A percentile compares a stretch with the other conserved stretches of the same genome.
phyloP scores from a whole-genome alignment of 2,113 vertebrate species.

The Hippocampus barbouri region DNA sequence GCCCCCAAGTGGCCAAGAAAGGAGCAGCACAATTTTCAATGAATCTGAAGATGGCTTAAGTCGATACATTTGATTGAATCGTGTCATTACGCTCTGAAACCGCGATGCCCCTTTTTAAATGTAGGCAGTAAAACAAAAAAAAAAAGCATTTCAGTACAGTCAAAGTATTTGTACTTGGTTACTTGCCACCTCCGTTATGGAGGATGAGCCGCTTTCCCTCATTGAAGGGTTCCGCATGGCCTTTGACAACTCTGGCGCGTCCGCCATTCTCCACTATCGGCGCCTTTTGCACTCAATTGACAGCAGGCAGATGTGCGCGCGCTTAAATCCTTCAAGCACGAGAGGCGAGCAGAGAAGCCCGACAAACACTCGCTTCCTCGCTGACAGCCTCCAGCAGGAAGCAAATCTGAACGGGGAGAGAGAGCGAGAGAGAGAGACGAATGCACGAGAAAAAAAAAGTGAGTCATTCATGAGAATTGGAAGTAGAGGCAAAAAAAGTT shows the following conservation, averaged over 20 bases:
- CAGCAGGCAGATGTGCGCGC: slow-evolving; percentile 41
- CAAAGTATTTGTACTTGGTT: not conserved
- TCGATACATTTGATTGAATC: too few species aligned
- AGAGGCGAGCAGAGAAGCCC: slow-evolving; percentile 4
- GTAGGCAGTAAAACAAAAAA: not conserved
- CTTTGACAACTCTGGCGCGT: slow-evolving; percentile 56
- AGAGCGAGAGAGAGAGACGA: not conserved
- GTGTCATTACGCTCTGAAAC: too few species aligned
- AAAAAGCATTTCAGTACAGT: not conserved
- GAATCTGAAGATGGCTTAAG: too few species aligned
- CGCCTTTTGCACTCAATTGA: slow-evolving; percentile 46
- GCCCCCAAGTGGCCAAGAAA: too few species aligned
- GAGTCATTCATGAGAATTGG: not conserved
- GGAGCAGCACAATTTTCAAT: too few species aligned
- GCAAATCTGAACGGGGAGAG: not conserved
- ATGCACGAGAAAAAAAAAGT: not conserved
- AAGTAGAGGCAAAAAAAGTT: not conserved
- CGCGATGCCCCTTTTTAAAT: too few species aligned
- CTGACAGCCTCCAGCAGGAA: not conserved
- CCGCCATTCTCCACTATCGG: slow-evolving; percentile 42
- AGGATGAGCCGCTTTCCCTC: slow-evolving; percentile 7
- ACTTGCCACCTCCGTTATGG: not conserved
- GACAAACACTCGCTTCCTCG: slow-evolving; percentile 7
- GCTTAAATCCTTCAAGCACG: slow-evolving; percentile 41
- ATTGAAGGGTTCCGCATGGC: slow-evolving; percentile 28